phyloP scores from a whole-genome alignment of 2,888 invertebrate species.

The Shargacucullia verbasci region DNA sequence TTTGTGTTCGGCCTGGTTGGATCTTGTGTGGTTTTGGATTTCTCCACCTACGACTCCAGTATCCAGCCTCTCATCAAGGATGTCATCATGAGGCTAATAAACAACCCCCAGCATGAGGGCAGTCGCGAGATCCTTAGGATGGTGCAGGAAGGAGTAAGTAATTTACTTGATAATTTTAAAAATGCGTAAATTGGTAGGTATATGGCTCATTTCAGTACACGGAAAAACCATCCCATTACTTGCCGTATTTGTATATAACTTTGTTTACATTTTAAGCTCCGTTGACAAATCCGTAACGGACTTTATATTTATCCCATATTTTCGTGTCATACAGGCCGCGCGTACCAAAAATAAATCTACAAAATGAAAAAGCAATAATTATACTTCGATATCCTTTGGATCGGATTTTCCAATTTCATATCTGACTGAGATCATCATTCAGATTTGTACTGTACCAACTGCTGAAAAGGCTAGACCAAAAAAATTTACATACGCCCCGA shows the following conservation, averaged over 20 bases:
- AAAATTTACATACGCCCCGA: constrained; percentile 26
- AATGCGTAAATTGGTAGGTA: no score
- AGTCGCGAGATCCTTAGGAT: constrained; percentile 92
- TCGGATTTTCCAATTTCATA: constrained; percentile 38
- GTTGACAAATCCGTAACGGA: neutral
- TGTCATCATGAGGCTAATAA: constrained; percentile 92
- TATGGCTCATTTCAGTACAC: no score
- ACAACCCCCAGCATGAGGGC: constrained; percentile 92
- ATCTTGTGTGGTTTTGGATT: constrained; percentile 93
- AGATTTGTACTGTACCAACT: neutral
- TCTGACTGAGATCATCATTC: constrained; percentile 23
- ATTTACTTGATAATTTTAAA: no score
- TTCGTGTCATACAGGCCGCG: neutral
- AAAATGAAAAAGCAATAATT: constrained; percentile 22
- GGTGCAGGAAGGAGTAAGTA: constrained; percentile 95
- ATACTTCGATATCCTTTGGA: constrained; percentile 28
- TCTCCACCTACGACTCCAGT: constrained; percentile 94
- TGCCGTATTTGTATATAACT: no score
- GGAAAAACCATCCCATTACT: no score
- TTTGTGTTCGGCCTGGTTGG: constrained; percentile 93
- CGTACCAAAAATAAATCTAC: constrained; percentile 1
- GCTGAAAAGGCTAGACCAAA: constrained; percentile 24
- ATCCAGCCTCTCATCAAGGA: constrained; percentile 93
- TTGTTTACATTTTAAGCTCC: no score
- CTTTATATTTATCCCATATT: neutral